These are phyloP conservation scores for Felis chaus DNA, from an alignment of 2,113 vertebrate genomes.

Conservation along the genomic window DNA sequence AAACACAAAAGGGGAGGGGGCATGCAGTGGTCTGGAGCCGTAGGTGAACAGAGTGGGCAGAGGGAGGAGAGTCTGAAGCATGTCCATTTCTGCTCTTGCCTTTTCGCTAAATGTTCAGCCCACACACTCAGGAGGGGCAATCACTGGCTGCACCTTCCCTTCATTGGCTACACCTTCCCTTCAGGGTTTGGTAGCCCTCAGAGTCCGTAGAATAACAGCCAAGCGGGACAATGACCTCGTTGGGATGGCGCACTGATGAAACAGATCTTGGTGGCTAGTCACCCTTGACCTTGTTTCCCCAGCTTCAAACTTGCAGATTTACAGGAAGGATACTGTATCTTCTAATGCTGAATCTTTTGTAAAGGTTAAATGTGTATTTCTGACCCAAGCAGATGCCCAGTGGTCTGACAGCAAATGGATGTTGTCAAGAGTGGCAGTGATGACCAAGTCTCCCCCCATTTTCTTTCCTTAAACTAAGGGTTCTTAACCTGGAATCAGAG, in stretches of 20 bases:
- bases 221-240: not conserved
- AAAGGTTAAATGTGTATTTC: not conserved
- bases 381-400: not conserved
- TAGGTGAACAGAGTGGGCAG: not conserved
- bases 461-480: not conserved
- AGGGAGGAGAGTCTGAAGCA: not conserved
- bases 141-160: no score
- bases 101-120: not conserved
- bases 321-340: not conserved
- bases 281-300: not conserved
- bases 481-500: not conserved
- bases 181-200: not conserved
- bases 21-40: not conserved
- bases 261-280: accelerated
- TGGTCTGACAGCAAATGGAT: not conserved
- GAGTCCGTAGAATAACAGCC: not conserved
- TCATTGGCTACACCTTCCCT: not conserved
- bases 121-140: not conserved
- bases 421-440: not conserved
- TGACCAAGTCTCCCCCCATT: not conserved
- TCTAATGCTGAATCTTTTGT: not conserved
- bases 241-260: accelerated
- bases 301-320: not conserved
- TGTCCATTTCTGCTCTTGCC: not conserved
- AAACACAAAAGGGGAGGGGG: not conserved